These are phyloP conservation scores for Protonibea diacanthus DNA, from an alignment of 2,797 vertebrate species.

Conservation along the genomic window DNA sequence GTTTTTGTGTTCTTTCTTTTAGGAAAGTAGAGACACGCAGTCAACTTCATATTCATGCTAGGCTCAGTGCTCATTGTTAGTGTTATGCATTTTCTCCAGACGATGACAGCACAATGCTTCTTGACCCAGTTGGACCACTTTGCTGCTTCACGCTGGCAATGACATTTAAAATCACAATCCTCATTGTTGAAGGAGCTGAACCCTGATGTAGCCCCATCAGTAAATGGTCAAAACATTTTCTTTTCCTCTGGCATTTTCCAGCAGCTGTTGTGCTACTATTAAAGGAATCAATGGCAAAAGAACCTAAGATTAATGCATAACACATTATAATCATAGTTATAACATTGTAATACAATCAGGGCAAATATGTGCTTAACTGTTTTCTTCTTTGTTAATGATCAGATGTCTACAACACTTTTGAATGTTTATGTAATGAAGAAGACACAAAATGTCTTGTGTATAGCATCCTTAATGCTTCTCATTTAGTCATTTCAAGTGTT, in stretches of 20 bases:
- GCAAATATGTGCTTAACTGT: neutral
- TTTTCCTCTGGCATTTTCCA: conserved; percentile 35
- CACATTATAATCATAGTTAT: neutral
- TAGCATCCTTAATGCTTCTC: neutral
- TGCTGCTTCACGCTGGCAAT: conserved; percentile 47
- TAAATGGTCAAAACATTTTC: conserved; percentile 36
- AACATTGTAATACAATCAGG: neutral
- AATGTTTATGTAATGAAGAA: conserved; percentile 1
- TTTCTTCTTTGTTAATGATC: neutral
- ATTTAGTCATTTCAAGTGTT: neutral
- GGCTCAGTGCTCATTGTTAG: conserved; percentile 47
- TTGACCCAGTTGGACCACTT: conserved; percentile 68
- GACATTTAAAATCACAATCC: conserved; percentile 75
- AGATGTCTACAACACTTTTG: neutral
- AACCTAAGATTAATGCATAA: neutral
- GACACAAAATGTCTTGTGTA: neutral
- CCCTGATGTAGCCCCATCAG: conserved; percentile 50
- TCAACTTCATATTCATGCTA: conserved; percentile 6
- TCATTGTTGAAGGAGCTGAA: conserved; percentile 64
- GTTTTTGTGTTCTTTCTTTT: neutral
- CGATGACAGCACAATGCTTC: conserved; percentile 57
- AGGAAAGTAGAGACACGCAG: conserved; percentile 14
- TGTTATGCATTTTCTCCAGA: conserved; percentile 51
- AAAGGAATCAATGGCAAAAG: conserved; percentile 9
- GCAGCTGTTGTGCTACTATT: neutral